These are phyloP conservation scores for Chelon auratus DNA, from an alignment of 2,797 vertebrate genomes.

Conservation along the genomic window DNA sequence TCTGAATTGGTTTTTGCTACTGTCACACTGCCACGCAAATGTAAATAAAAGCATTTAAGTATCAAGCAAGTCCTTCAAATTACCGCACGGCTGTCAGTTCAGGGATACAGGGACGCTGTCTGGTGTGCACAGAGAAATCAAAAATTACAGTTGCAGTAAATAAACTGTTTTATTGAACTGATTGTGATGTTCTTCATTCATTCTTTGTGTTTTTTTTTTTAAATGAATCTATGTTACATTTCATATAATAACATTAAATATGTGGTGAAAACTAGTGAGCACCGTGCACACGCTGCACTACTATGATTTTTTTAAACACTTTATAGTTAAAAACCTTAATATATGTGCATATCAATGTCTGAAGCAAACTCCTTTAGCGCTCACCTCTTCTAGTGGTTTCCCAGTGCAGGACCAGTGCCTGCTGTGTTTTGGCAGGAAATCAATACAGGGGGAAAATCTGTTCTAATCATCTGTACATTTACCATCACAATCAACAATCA, in stretches of 20 bases:
- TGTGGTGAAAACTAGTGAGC: not conserved
- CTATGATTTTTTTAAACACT: slow-evolving; percentile 20
- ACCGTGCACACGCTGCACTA: not conserved
- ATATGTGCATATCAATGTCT: slow-evolving; percentile 50
- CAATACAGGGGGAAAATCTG: slow-evolving; percentile 97
- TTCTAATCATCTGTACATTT: slow-evolving; percentile 99
- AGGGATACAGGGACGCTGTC: slow-evolving; percentile 20
- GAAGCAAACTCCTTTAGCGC: slow-evolving; percentile 31
- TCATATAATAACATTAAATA: not conserved
- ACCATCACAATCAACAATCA: slow-evolving; percentile 99
- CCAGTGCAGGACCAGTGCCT: slow-evolving; percentile 93
- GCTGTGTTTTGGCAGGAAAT: slow-evolving; percentile 99
- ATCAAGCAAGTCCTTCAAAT: slow-evolving; percentile 83
- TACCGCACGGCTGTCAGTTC: slow-evolving; percentile 85
- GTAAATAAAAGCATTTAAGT: slow-evolving; percentile 88
- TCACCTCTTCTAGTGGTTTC: slow-evolving; percentile 57
- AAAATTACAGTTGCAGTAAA: slow-evolving; percentile 36
- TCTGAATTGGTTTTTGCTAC: slow-evolving; percentile 88
- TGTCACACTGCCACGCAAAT: slow-evolving; percentile 89
- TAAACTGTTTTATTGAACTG: slow-evolving; percentile 35
- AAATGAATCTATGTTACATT: not conserved
- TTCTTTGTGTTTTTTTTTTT: not conserved
- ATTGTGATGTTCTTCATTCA: not conserved
- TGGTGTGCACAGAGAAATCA: slow-evolving; percentile 39
- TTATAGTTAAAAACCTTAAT: slow-evolving; percentile 32